Conservation (phyloP, 2,888 invertebrate species). For the Osedax frankpressi region DNA sequence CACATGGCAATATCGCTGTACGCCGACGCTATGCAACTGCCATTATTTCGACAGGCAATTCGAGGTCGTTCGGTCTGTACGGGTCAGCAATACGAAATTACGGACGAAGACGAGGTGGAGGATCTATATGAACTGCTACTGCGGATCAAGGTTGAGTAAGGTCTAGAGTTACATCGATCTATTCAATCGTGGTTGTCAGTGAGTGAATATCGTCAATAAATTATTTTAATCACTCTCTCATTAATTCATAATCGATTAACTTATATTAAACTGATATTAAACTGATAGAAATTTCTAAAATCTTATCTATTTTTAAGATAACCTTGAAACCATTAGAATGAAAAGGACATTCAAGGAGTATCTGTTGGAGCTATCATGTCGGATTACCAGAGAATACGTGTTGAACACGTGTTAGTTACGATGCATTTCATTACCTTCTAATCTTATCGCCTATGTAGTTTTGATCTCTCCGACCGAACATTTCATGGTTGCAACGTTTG, state of each 20-base stretch:
- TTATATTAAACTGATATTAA: too few relatives aligned
- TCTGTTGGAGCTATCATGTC: slow-evolving; percentile 94
- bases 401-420: slow-evolving; percentile 85
- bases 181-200: neutral
- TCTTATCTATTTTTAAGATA: too few relatives aligned
- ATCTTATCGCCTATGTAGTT: neutral
- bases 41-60: slow-evolving; percentile 72
- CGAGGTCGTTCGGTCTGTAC: slow-evolving; percentile 73
- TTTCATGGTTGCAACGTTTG: neutral
- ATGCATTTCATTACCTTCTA: too few relatives aligned
- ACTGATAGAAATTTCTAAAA: too few relatives aligned
- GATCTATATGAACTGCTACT: slow-evolving; percentile 74
- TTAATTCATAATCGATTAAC: too few relatives aligned
- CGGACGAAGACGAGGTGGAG: slow-evolving; percentile 68
- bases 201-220: too few relatives aligned
- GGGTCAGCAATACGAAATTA: slow-evolving; percentile 51
- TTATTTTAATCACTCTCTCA: too few relatives aligned
- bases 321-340: too few relatives aligned
- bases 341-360: slow-evolving; percentile 66
- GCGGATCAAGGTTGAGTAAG: slow-evolving; percentile 62
- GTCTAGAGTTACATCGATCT: slow-evolving; percentile 20
- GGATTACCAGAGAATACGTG: slow-evolving; percentile 91
- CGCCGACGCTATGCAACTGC: slow-evolving; percentile 83
- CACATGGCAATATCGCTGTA: slow-evolving; percentile 82
- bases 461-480: too few relatives aligned